These are phyloP conservation scores for Adineta ricciae DNA, from an alignment of 2,888 invertebrate genomes.

Conservation along the genomic window DNA sequence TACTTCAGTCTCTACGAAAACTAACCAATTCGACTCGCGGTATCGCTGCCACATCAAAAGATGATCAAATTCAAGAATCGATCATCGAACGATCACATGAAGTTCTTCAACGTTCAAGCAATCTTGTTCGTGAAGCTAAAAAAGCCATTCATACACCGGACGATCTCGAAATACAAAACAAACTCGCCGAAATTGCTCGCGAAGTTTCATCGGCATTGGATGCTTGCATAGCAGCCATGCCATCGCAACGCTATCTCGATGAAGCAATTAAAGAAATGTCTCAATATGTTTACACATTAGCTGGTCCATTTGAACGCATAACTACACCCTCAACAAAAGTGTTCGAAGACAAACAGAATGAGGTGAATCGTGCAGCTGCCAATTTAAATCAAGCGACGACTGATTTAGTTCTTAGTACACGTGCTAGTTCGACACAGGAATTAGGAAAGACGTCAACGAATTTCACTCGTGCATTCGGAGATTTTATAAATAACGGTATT, in stretches of 20 bases:
- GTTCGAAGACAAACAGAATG: constrained; percentile 64
- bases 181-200: constrained; percentile 59
- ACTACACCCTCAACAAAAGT: constrained; percentile 56
- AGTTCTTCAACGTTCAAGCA: constrained; percentile 67
- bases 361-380: constrained; percentile 72
- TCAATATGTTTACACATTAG: constrained; percentile 46
- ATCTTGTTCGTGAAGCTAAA: constrained; percentile 71
- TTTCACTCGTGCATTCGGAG: not conserved
- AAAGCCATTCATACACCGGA: constrained; percentile 62
- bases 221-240: constrained; percentile 70
- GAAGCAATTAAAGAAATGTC: constrained; percentile 71
- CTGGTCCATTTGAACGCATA: constrained; percentile 54
- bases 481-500: not conserved
- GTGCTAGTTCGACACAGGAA: not conserved
- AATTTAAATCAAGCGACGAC: constrained; percentile 72
- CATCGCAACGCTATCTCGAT: constrained; percentile 87
- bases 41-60: constrained; percentile 54
- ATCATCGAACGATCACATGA: constrained; percentile 61
- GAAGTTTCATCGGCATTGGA: constrained; percentile 56
- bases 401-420: constrained; percentile 63
- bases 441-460: not conserved
- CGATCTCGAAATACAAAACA: constrained; percentile 55
- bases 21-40: constrained; percentile 67
- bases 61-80: constrained; percentile 51
- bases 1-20: constrained; percentile 65